A percentile compares a stretch with the other conserved stretches of the same genome.
phyloP scores from a whole-genome alignment of 2,113 vertebrate genomes.

The Hiodon alosoides region DNA sequence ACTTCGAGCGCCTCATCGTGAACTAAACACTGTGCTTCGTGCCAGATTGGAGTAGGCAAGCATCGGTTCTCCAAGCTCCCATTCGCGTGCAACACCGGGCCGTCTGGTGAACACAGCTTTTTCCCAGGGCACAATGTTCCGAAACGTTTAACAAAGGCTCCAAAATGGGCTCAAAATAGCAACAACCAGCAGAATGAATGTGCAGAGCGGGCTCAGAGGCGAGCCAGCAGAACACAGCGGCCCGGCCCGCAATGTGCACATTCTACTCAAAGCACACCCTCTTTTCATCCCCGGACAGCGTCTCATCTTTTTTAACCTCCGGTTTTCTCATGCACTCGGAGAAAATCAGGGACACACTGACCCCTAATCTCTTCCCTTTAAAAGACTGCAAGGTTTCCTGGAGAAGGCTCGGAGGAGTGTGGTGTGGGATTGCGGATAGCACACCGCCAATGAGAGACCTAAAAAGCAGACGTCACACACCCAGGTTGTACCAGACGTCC shows the following conservation, averaged over 20 bases:
- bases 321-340: too few species aligned
- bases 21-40: background rate
- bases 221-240: background rate
- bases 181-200: conserved; percentile 9
- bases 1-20: background rate
- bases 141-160: conserved; percentile 17
- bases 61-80: background rate
- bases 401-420: background rate
- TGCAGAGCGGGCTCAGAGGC: background rate
- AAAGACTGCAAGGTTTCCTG: too few species aligned
- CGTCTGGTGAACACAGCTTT: background rate
- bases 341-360: too few species aligned
- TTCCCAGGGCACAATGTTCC: background rate
- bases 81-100: background rate
- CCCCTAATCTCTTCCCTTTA: too few species aligned
- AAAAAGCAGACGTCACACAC: conserved; percentile 59
- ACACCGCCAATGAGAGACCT: fast-evolving
- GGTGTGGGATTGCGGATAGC: background rate
- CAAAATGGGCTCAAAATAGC: conserved; percentile 8
- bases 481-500: conserved; percentile 99
- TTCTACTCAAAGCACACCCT: background rate
- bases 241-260: background rate
- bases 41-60: background rate
- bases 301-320: too few species aligned
- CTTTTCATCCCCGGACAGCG: background rate